phyloP scores from a whole-genome alignment of 1,140 invertebrate species.

The Orchesella cincta region DNA sequence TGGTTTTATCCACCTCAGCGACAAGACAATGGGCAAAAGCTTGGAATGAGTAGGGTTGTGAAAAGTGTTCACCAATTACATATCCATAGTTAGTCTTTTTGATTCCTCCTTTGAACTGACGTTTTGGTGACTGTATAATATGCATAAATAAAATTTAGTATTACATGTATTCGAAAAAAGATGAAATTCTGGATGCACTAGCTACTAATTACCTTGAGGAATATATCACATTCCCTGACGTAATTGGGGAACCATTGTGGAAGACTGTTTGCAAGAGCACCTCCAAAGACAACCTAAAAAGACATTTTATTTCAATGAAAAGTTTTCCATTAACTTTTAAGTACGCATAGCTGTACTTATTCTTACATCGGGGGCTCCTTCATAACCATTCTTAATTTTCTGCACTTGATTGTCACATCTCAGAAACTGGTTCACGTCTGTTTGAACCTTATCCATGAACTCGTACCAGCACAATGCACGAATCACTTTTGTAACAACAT shows the following conservation, averaged over 20 bases:
- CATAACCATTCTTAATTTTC: background rate
- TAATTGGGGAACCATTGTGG: conserved; percentile 1
- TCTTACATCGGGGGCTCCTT: conserved; percentile 1
- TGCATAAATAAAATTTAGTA: background rate
- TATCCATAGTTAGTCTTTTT: background rate
- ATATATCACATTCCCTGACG: conserved; percentile 15
- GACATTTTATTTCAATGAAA: too few species aligned
- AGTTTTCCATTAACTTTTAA: too few species aligned
- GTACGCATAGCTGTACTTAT: too few species aligned
- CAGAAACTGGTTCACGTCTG: conserved; percentile 10
- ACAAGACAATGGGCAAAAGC: conserved; percentile 5
- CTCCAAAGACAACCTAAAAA: background rate
- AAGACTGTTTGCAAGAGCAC: background rate
- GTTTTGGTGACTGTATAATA: background rate
- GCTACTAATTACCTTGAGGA: background rate
- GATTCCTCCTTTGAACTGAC: background rate
- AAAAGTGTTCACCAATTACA: background rate
- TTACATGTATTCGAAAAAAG: too few species aligned
- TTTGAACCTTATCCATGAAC: background rate
- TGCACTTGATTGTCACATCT: conserved; percentile 18
- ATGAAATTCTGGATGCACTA: background rate
- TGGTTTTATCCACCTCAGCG: background rate
- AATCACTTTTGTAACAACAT: background rate
- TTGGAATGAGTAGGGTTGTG: background rate
- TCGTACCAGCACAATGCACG: conserved; percentile 9